These are phyloP conservation scores for Anser brachyrhynchus DNA, from an alignment of 2,113 vertebrate species.

Conservation along the genomic window DNA sequence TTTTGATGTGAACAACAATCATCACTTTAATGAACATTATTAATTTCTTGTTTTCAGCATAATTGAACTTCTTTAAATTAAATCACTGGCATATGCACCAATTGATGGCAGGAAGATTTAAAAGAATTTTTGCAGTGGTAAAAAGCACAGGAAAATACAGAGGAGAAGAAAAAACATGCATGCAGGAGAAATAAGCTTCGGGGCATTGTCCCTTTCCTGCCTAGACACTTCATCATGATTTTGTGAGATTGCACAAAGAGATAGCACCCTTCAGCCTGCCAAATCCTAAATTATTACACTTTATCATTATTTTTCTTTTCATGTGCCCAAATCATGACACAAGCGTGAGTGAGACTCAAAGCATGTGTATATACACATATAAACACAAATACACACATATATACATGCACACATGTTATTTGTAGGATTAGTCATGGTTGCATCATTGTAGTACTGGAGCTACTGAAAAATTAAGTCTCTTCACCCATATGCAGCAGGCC, in stretches of 20 bases:
- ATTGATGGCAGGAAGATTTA: conserved; percentile 43
- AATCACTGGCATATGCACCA: conserved; percentile 41
- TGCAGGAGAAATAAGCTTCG: not conserved
- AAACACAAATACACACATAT: not conserved
- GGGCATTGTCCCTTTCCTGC: not conserved
- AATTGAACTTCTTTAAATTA: conserved; percentile 64
- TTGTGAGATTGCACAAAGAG: not conserved
- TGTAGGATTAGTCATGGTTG: not conserved
- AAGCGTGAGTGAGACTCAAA: not conserved
- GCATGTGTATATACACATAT: not conserved
- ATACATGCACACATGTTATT: not conserved
- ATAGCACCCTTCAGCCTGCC: not conserved
- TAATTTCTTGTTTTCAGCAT: conserved; percentile 59
- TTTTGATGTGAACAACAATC: conserved; percentile 54
- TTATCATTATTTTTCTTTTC: not conserved
- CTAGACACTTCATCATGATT: not conserved
- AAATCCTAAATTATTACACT: conserved; percentile 6
- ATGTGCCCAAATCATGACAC: not conserved
- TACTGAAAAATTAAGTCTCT: not conserved
- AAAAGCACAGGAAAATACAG: conserved; percentile 14
- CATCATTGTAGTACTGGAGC: not conserved
- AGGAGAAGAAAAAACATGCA: not conserved
- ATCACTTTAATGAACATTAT: conserved; percentile 51
- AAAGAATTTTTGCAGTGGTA: conserved; percentile 48
- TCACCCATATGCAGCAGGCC: not conserved